Percentiles rank a stretch among this genome's conserved stretches.
phyloP scores from a whole-genome alignment of 2,888 invertebrate genomes.

The Stenodera caucasica region DNA sequence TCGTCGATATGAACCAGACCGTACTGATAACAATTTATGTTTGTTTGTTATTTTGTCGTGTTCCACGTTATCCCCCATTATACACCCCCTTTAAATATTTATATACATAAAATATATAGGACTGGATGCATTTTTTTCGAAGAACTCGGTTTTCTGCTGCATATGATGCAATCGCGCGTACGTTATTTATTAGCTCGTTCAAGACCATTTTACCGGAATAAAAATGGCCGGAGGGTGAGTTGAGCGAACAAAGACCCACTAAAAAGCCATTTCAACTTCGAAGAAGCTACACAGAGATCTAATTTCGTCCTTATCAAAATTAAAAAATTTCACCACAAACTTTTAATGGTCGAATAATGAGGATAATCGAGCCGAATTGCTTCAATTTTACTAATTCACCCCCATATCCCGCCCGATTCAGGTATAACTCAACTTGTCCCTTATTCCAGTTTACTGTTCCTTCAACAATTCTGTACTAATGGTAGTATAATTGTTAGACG shows the following conservation, averaged over 20 bases:
- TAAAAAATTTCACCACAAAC: no score
- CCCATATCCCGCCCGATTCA: background rate
- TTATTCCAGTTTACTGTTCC: background rate
- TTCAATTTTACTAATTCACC: background rate
- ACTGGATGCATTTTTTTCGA: slow-evolving; percentile 2
- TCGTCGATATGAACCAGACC: slow-evolving; percentile 20
- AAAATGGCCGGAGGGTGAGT: background rate
- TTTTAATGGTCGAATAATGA: no score
- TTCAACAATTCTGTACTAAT: no score
- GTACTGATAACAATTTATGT: slow-evolving; percentile 33
- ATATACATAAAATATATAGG: slow-evolving; percentile 11
- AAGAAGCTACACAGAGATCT: no score
- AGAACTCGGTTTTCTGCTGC: slow-evolving; percentile 16
- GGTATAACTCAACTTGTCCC: slow-evolving; percentile 3
- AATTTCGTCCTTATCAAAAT: no score
- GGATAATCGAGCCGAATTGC: background rate
- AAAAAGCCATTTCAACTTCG: no score
- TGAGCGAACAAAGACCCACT: background rate
- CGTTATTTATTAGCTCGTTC: slow-evolving; percentile 18
- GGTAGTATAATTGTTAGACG: slow-evolving; percentile 7
- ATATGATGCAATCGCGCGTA: slow-evolving; percentile 19
- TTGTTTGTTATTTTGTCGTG: slow-evolving; percentile 32
- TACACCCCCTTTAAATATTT: background rate
- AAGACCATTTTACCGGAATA: background rate
- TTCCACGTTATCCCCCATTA: slow-evolving; percentile 12